Base-by-base conservation (phyloP, 2,797 vertebrate genomes). In the Lepus oiostolus region DNA sequence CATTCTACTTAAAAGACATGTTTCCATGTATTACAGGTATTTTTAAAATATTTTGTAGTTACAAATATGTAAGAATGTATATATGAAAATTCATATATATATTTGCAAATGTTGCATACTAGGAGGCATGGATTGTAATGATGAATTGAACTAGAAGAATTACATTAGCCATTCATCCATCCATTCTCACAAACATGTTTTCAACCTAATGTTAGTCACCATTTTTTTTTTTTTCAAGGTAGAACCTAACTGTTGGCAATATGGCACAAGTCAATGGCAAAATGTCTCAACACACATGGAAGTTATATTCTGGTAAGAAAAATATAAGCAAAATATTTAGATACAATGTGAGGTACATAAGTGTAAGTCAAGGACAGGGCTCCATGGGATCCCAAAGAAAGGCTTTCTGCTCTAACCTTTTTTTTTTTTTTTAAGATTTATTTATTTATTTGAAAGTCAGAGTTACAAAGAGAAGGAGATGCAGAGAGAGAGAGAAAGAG, bases 201-300 rank as follows among this genome's bases (percentile, higher is more conserved):
- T 67, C 17, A 88, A 50, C 5, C 76, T 71, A 74, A 85, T 54
- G 71, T 77, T 72, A 60, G 68, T 28, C 60, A 52, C 42, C 65
- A 68, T 74, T 0, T 83, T 76, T 75, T 91, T n/a, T 86, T 94
- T 75, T 91, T 86, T 94, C 58, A 91, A 86, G 80, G 52, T 9
- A 91, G 17, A 84, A 70, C 52, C 14, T 38, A 4, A 30, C 10
- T 72, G 11, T 32, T 65, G 13, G 6, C 5, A 72, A 71, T 85
- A 2, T 8, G 63, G 50, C 62, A 58, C 24, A 76, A 67, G 2
- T 58, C 42, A 1, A 88, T 63, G 85, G 85, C 21, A 72, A 88
- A 92, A 63, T 32, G 9, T 60, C 24, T 24, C 7, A 70, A 11
- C 74, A 5, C 5, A 58, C 7, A 16, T 47, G 19, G 2, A 17